These are phyloP conservation scores for Zoanthus gigantus DNA, from an alignment of 92 coral and sea anemone genomes.

Conservation along the genomic window DNA sequence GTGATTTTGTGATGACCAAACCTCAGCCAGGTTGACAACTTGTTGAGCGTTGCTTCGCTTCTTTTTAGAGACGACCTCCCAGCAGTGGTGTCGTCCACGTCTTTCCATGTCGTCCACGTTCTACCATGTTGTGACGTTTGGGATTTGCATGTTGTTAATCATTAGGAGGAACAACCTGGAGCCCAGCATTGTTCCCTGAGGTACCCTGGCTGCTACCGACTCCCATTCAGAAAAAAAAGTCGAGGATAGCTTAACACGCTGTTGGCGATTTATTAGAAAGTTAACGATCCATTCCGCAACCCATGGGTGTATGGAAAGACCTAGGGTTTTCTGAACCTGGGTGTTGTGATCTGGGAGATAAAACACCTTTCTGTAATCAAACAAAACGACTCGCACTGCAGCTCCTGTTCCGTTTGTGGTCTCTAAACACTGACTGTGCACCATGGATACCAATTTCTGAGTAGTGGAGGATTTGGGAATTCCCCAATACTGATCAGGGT, in stretches of 20 bases:
- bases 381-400: neutral
- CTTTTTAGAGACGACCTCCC: no score
- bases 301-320: neutral
- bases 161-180: neutral
- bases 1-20: no score
- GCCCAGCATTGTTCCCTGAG: neutral
- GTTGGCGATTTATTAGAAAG: neutral
- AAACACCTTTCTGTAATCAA: conserved; percentile 3
- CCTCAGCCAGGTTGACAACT: no score
- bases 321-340: neutral
- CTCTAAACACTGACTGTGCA: neutral
- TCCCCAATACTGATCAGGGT: neutral
- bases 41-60: no score
- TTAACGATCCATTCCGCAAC: neutral
- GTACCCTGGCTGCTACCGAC: neutral
- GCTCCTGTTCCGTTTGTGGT: neutral
- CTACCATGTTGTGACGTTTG: neutral
- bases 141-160: neutral
- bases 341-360: neutral
- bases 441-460: neutral
- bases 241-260: neutral
- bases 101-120: no score
- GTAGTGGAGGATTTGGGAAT: neutral
- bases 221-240: no score
- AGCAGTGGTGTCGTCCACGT: no score